Evolutionary conservation across 2,797 vertebrate species (phyloP), one percentile per base, ranked within the genome.

Genomic region (Hemitrygon akajei): DNA sequence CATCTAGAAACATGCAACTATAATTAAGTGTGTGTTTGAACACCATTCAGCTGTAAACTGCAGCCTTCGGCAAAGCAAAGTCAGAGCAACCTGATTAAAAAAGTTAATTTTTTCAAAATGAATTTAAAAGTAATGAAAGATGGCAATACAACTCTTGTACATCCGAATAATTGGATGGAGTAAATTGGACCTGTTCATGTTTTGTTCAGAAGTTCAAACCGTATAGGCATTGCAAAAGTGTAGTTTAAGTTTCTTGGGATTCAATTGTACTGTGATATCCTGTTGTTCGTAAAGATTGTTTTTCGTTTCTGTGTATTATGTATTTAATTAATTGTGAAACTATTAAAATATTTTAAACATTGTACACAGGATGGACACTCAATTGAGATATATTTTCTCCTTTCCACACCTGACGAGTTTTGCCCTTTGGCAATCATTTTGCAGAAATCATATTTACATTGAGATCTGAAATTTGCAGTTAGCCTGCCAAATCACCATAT

Each of bases 21-120:
- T 96, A 95, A 96, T 95, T 95, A 95, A 93, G 94, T 96, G 94
- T 94, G 86, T 80, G 91, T 94, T 82, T 73, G 95, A 94, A 94
- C 60, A 77, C 77, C 95, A 94, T 77, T 95, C 69, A 94, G 95
- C 93, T 95, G 94, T 95, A 95, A 96, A 96, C 95, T 73, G 94
- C 69, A 93, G 75, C 93, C 94, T 14, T 94, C 93, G 95, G 94
- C 93, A 95, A 94, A 95, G 94, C 89, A 94, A 93, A 95, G 94
- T 71, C 94, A 81, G 95, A 95, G 92, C 89, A 94, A 93, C 75
- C 94, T 30, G 93, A 75, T 93, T 47, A 56, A 40, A 84, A 76
- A 94, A 2, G 93, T 79, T 93, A 94, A 30, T 0, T 12, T 20
- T 93, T 95, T 93, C 81, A 91, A 80, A 84, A 82, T 91, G 7